Conservation (phyloP, 2,797 vertebrate genomes). For the Petrocephalus schoutedeni region DNA sequence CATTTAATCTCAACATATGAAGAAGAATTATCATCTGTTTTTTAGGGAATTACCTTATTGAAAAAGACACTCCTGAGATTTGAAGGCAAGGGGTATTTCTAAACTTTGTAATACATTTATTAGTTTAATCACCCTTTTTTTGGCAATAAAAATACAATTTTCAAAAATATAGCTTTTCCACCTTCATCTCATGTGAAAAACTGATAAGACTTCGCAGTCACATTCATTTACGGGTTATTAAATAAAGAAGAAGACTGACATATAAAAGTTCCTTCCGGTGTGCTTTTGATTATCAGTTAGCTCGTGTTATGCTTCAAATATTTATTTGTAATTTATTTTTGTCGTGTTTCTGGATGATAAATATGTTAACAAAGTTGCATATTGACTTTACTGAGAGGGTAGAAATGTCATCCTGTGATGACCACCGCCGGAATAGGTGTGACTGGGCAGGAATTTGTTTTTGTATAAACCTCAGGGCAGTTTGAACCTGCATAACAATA, state of each 20-base stretch:
- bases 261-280: neutral
- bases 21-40: neutral
- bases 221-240: neutral
- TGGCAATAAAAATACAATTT: neutral
- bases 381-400: no score
- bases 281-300: neutral
- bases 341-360: no score
- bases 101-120: neutral
- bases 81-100: neutral
- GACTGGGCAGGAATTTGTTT: no score
- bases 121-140: slow-evolving; percentile 1
- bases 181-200: neutral
- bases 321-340: neutral
- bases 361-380: no score
- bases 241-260: neutral
- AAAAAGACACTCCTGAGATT: neutral
- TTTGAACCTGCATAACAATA: neutral
- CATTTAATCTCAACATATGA: slow-evolving; percentile 7
- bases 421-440: no score
- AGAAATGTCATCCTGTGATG: no score
- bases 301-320: neutral
- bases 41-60: neutral
- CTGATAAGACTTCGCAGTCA: neutral
- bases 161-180: neutral
- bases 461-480: neutral